Evolutionary conservation across 2,888 invertebrate genomes (phyloP), one percentile per base, ranked within the genome.

Genomic region (Drosophila testacea): DNA sequence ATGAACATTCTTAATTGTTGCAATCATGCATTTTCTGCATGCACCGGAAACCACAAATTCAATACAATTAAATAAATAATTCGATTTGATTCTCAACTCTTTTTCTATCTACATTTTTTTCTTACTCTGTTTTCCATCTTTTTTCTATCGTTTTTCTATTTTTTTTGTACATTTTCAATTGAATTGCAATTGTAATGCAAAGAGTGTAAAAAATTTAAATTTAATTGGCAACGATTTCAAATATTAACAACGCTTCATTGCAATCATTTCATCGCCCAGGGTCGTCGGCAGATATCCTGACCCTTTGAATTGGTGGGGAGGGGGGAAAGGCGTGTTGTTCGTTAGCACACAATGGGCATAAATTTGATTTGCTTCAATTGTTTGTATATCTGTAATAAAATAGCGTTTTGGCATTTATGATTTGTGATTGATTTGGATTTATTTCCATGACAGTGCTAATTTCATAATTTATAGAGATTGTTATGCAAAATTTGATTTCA

Each of bases 141-240:
- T 10, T 34, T 52, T 59, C 4, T 36, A 5, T 41, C 6, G 3
- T 4, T 2, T 4, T 13, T 5, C 22, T n/a, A 0, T 41, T 36
- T 46, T 36, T 46, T 54, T 70, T 73, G 16, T 69, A 34, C 16
- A 16, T 16, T 44, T 44, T 30, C 38, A 71, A 71, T 67, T 61
- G 46, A 59, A 66, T 57, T 59, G 60, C 42, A 71, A 57, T 64
- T 69, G 63, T 44, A 56, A 34, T 28, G 38, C 51, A 73, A 59
- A 75, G 82, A 76, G 63, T 57, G 66, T 67, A 52, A 34, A 60
- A 65, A 51, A 57, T 65, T 68, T 66, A 69, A 71, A 76, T 82
- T 70, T 76, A 83, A 77, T 77, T 80, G 68, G 50, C 54, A 79
- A 67, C 80, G 63, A 66, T 83, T 82, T 73, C 48, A 69, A 83